phyloP scores from a whole-genome alignment of 1,140 invertebrate species.

The Tyrophagus putrescentiae region DNA sequence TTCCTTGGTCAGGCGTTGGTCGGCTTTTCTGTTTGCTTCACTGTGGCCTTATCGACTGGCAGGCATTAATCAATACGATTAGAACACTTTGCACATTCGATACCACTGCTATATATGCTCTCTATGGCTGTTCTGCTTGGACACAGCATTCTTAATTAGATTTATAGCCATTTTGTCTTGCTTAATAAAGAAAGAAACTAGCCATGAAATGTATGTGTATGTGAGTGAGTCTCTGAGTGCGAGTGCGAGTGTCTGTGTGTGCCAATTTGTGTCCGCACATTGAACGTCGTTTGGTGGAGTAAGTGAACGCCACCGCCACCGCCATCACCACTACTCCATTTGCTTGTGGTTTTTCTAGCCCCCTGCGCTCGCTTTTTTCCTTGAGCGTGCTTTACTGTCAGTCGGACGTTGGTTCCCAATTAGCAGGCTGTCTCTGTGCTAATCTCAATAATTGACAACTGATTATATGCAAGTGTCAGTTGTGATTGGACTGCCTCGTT shows the following conservation, averaged over 20 bases:
- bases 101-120: background rate
- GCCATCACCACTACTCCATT: no score
- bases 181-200: slow-evolving; percentile 14
- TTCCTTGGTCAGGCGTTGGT: slow-evolving; percentile 1
- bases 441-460: no score
- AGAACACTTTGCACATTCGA: slow-evolving; percentile 11
- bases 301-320: no score
- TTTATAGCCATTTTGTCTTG: slow-evolving; percentile 18
- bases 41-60: background rate
- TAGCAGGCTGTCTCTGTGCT: no score
- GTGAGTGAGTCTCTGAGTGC: background rate
- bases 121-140: background rate
- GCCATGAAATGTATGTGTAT: background rate
- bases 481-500: no score
- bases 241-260: background rate
- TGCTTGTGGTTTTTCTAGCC: no score
- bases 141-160: slow-evolving; percentile 13
- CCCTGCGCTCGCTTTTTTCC: no score
- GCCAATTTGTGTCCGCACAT: background rate
- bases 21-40: slow-evolving; percentile 3
- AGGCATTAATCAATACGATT: slow-evolving; percentile 17
- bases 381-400: no score
- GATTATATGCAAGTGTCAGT: no score
- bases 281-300: no score
- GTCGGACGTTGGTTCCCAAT: no score